Evolutionary conservation across 2,888 invertebrate genomes (phyloP), one percentile per base, ranked within the genome.

Genomic region (Conus canariensis): DNA sequence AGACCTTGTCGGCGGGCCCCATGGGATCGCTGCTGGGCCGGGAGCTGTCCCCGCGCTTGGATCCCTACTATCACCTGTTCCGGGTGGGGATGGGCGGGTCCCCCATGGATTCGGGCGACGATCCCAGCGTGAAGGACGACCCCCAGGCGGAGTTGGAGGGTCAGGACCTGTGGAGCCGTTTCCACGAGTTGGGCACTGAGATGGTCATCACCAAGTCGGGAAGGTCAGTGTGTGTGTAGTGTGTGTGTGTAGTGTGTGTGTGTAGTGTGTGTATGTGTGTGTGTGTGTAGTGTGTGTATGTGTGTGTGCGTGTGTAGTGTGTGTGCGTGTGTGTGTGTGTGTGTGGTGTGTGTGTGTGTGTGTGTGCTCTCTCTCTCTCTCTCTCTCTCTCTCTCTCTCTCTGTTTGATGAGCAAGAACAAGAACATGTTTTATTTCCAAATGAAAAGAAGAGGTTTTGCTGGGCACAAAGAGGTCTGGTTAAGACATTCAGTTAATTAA

Each of bases 181-280:
- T 91, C 59, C 85, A 91, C 86, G 85, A 90, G 58, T 87, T 91
- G 30, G 91, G 91, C 5, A 91, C 91, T 0, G 91, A 91, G 77
- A 91, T 91, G 91, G 91, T 91, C 74, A 91, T 91, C 59, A 91
- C 91, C 19, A 91, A 91, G 85, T 91, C 91, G 3, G 91, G 91
- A n/a, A 59, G 91, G 91, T 91, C 64, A 45, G 80, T 80, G 80
- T 45, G 45, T 45, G 45, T 45, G 45, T 45, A 4, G 30, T 25
- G 25, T 30, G 30, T 30, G 30, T 30, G 30, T 30, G 30, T 30
- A 30, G 64, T 64, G 7, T 67, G 67, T 67, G 67, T 67, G 30
- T 45, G 45, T 45, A 45, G 45, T 45, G 45, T 45, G 4, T 45
- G 45, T 45, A 4, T n/a, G 74, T 19, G 74, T 77, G 1, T 77